These are phyloP conservation scores for Heliconius eleuchia DNA, from an alignment of 1,140 invertebrate genomes.

Conservation along the genomic window DNA sequence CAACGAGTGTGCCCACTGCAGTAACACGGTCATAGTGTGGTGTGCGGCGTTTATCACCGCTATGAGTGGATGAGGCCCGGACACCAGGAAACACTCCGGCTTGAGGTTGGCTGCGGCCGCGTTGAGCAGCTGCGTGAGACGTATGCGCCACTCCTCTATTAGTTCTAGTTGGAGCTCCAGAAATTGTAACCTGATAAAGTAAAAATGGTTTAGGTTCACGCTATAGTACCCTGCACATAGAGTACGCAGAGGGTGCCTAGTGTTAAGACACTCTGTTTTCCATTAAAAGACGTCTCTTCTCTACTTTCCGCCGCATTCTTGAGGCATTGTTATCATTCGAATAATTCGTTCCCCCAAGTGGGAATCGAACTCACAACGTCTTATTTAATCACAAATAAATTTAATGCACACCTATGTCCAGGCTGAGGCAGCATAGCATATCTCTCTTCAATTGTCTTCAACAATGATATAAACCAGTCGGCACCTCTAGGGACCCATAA, in stretches of 20 bases:
- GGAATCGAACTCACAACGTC: no score
- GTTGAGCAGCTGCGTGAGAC: constrained; percentile 86
- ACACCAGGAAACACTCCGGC: constrained; percentile 50
- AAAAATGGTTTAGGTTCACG: no score
- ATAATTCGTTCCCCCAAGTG: background rate
- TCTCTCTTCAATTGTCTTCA: constrained; percentile 93
- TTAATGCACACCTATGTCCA: constrained; percentile 85
- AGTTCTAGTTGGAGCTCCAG: constrained; percentile 93
- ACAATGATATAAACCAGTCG: constrained; percentile 89
- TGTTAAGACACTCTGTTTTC: background rate
- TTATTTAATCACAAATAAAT: background rate
- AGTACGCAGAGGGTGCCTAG: background rate
- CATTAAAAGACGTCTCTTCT: no score
- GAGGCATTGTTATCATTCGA: background rate
- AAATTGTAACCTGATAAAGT: constrained; percentile 87
- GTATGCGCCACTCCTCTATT: constrained; percentile 93
- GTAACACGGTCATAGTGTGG: constrained; percentile 89
- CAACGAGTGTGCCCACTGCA: constrained; percentile 93
- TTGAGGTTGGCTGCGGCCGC: constrained; percentile 55
- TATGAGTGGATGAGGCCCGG: constrained; percentile 79
- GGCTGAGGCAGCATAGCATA: constrained; percentile 92
- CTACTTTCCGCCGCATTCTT: no score
- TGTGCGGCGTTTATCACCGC: constrained; percentile 92
- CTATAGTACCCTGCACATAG: no score
- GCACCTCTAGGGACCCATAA: constrained; percentile 90